phyloP scores from a whole-genome alignment of 2,888 invertebrate genomes.

The Sialis lutaria region DNA sequence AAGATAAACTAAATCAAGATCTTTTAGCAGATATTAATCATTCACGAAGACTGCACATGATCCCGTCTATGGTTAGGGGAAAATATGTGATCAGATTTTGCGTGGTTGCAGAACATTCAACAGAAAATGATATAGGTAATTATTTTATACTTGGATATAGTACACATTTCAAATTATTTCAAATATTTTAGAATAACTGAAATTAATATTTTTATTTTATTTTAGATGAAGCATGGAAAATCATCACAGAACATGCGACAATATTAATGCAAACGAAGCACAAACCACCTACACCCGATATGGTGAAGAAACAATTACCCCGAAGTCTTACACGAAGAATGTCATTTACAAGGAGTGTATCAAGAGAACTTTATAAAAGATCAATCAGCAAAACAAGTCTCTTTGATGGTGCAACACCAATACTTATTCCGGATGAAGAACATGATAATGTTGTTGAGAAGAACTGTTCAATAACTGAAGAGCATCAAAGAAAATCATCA shows the following conservation, averaged over 20 bases:
- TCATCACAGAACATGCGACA: slow-evolving; percentile 39
- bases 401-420: slow-evolving; percentile 35
- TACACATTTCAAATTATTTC: neutral
- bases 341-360: slow-evolving; percentile 37
- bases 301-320: slow-evolving; percentile 24
- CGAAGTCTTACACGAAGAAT: slow-evolving; percentile 33
- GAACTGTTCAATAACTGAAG: too few species aligned
- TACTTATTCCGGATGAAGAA: slow-evolving; percentile 30
- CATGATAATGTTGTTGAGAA: neutral
- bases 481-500: too few species aligned
- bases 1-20: slow-evolving; percentile 56
- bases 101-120: slow-evolving; percentile 61
- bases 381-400: slow-evolving; percentile 31
- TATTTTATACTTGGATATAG: neutral
- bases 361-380: slow-evolving; percentile 32
- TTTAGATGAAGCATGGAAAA: slow-evolving; percentile 39
- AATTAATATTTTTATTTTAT: slow-evolving; percentile 1
- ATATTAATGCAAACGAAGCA: slow-evolving; percentile 31
- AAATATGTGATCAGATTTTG: slow-evolving; percentile 66
- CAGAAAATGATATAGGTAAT: slow-evolving; percentile 45
- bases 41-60: slow-evolving; percentile 73
- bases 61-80: slow-evolving; percentile 58
- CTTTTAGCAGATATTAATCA: slow-evolving; percentile 65
- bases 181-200: too few species aligned
- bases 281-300: slow-evolving; percentile 23